A percentile compares a stretch with the other conserved stretches of the same genome.
phyloP scores from a whole-genome alignment of 2,113 vertebrate species.

The Emydura subglobosa region DNA sequence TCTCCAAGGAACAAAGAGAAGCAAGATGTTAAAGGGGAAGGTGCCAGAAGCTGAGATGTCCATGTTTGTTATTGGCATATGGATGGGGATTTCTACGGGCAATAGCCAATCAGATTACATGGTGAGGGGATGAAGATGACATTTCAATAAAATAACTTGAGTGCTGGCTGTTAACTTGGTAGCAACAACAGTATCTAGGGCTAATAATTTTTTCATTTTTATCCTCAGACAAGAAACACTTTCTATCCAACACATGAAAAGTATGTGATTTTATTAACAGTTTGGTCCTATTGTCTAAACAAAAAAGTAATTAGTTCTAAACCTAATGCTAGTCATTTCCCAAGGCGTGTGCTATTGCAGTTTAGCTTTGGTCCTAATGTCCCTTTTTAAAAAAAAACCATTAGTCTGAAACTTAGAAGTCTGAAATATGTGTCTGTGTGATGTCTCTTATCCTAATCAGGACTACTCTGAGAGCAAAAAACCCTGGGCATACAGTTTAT shows the following conservation, averaged over 20 bases:
- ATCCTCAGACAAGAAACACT: not conserved
- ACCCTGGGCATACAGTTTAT: not conserved
- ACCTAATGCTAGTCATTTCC: not conserved
- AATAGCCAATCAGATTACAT: not conserved
- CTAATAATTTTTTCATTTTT: not conserved
- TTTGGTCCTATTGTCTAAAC: not conserved
- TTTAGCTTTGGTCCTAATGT: not conserved
- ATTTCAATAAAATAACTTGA: not conserved
- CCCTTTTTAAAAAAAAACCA: not conserved
- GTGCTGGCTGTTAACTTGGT: not conserved
- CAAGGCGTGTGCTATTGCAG: fast-evolving
- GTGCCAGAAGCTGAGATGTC: not conserved
- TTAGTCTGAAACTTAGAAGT: not conserved
- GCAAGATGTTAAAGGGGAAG: not conserved
- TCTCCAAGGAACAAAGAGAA: not conserved
- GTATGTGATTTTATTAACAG: not conserved
- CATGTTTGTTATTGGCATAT: not conserved
- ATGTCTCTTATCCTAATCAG: not conserved
- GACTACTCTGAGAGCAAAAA: not conserved
- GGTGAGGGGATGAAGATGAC: not conserved
- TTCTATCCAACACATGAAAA: not conserved
- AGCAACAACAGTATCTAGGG: not conserved
- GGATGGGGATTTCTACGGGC: not conserved
- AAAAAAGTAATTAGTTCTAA: not conserved
- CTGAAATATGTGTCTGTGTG: not conserved